These are phyloP conservation scores for Cryptocephalus primarius DNA, from an alignment of 2,888 invertebrate species.

Conservation along the genomic window DNA sequence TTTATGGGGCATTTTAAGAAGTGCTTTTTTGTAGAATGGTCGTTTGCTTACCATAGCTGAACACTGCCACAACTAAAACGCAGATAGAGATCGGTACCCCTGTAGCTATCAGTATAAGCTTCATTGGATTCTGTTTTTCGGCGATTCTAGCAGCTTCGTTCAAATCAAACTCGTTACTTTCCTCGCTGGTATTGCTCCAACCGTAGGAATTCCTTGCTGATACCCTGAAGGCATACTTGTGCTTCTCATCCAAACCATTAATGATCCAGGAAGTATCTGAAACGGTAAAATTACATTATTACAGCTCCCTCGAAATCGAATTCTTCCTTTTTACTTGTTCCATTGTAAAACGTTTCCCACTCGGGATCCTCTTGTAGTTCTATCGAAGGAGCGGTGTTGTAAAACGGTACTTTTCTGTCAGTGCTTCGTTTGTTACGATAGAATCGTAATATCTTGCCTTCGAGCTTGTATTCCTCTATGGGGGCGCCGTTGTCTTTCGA, in stretches of 20 bases:
- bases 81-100: constrained; percentile 45
- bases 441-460: constrained; percentile 44
- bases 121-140: constrained; percentile 42
- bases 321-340: constrained; percentile 45
- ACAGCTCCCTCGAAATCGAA: background rate
- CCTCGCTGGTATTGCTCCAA: constrained; percentile 66
- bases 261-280: constrained; percentile 73
- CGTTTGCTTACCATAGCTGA: constrained; percentile 43
- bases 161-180: constrained; percentile 51
- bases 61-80: constrained; percentile 36
- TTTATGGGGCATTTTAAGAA: background rate
- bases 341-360: constrained; percentile 64
- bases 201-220: constrained; percentile 72
- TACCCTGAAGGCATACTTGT: constrained; percentile 61
- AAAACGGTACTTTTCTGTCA: constrained; percentile 30
- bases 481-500: constrained; percentile 67
- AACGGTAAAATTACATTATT: constrained; percentile 10
- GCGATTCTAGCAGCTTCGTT: constrained; percentile 36
- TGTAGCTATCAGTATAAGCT: constrained; percentile 49
- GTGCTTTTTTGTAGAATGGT: too few relatives aligned
- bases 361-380: constrained; percentile 45
- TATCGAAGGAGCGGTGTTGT: constrained; percentile 38
- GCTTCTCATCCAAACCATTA: constrained; percentile 48
- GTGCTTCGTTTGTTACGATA: constrained; percentile 31
- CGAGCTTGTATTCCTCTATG: constrained; percentile 63